Conservation (phyloP, 2,888 invertebrate genomes). For the Dolichomitus sp. region DNA sequence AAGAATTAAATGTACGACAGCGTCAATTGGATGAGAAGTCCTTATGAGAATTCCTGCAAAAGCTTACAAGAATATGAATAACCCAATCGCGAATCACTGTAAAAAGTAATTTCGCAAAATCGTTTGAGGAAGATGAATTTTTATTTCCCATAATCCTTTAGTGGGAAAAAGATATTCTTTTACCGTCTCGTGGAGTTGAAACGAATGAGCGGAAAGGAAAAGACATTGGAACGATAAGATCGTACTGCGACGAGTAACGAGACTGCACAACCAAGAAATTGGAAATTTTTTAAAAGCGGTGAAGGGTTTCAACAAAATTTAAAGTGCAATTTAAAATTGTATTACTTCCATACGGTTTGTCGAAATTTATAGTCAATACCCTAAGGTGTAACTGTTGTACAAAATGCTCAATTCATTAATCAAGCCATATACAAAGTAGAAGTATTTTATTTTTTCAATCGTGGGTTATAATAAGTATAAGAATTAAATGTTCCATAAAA, state of each 20-base stretch:
- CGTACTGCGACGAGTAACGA: constrained; percentile 11
- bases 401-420: too few species aligned
- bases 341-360: too few species aligned
- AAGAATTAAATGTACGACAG: constrained; percentile 31
- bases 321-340: too few species aligned
- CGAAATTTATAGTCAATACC: too few species aligned
- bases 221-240: constrained; percentile 45
- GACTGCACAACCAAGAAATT: constrained; percentile 46
- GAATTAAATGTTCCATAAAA: too few species aligned
- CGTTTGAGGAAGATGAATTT: not conserved
- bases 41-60: constrained; percentile 29
- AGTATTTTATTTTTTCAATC: too few species aligned
- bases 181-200: not conserved
- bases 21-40: not conserved
- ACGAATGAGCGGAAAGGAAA: constrained; percentile 15
- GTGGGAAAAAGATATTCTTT: constrained; percentile 27
- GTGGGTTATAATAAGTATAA: too few species aligned
- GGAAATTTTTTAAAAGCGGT: not conserved
- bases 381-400: too few species aligned
- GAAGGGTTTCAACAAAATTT: too few species aligned
- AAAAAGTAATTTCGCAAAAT: constrained; percentile 32
- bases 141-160: not conserved
- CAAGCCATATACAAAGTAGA: too few species aligned
- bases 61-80: not conserved
- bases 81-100: not conserved